Conservation (phyloP, 2,888 invertebrate species). For the Euphydryas editha region DNA sequence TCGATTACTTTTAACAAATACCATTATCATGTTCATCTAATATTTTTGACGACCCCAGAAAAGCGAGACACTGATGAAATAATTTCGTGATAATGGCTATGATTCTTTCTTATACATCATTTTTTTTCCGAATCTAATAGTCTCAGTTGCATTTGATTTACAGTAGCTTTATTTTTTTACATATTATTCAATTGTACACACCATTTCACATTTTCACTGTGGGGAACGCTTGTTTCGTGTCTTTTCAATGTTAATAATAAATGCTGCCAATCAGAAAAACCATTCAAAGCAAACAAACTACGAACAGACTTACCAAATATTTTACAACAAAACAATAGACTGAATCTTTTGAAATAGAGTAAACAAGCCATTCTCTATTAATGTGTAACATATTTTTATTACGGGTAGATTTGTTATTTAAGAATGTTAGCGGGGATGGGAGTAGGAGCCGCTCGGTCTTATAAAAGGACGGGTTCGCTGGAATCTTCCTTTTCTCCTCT, state of each 20-base stretch:
- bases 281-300: not conserved
- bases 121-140: not conserved
- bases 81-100: not conserved
- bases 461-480: no score
- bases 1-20: not conserved
- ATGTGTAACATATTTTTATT: no score
- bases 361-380: slow-evolving; percentile 2
- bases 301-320: not conserved
- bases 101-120: not conserved
- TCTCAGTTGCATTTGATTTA: not conserved
- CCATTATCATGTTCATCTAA: not conserved
- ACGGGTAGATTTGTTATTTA: no score
- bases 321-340: not conserved
- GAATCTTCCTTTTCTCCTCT: no score
- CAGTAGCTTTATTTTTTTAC: not conserved
- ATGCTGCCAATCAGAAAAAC: not conserved
- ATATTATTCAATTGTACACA: not conserved
- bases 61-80: not conserved
- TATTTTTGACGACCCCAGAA: no score
- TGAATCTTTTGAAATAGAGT: not conserved
- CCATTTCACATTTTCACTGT: not conserved
- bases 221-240: not conserved
- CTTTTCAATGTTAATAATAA: no score
- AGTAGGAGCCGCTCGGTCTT: no score
- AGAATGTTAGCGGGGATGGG: no score